A percentile compares a stretch with the other conserved stretches of the same genome.
phyloP scores from a whole-genome alignment of 2,888 invertebrate species.

The Neocrepidodera transversa region DNA sequence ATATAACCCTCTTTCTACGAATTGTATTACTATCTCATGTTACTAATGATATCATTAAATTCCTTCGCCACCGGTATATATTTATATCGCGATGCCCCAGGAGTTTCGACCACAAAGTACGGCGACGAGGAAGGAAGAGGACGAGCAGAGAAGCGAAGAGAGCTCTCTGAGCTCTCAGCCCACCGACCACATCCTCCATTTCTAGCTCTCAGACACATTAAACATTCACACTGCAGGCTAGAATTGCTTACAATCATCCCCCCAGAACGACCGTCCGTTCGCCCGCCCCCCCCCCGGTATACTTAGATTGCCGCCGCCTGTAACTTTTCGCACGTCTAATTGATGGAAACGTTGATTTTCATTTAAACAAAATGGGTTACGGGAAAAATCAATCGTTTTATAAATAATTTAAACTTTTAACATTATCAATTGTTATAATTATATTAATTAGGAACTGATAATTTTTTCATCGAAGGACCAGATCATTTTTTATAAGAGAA shows the following conservation, averaged over 20 bases:
- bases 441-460: too few relatives aligned
- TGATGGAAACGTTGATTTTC: constrained; percentile 15
- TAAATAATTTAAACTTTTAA: too few relatives aligned
- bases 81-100: too few relatives aligned
- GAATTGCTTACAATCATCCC: constrained; percentile 52
- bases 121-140: constrained; percentile 13
- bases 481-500: too few relatives aligned
- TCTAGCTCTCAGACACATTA: constrained; percentile 59
- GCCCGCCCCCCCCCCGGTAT: constrained; percentile 12
- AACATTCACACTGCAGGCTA: constrained; percentile 60
- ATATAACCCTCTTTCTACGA: too few relatives aligned
- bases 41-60: too few relatives aligned
- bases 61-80: too few relatives aligned
- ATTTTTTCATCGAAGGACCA: too few relatives aligned
- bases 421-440: too few relatives aligned
- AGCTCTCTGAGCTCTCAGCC: constrained; percentile 21
- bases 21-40: too few relatives aligned
- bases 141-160: constrained; percentile 47
- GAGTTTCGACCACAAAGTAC: constrained; percentile 54
- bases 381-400: too few relatives aligned
- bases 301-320: constrained; percentile 14
- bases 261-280: constrained; percentile 20
- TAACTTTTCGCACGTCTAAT: constrained; percentile 23
- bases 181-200: constrained; percentile 53
- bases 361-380: too few relatives aligned